A percentile compares a stretch with the other conserved stretches of the same genome.
phyloP scores from a whole-genome alignment of 2,797 vertebrate genomes.

The Tiaroga cobitis region DNA sequence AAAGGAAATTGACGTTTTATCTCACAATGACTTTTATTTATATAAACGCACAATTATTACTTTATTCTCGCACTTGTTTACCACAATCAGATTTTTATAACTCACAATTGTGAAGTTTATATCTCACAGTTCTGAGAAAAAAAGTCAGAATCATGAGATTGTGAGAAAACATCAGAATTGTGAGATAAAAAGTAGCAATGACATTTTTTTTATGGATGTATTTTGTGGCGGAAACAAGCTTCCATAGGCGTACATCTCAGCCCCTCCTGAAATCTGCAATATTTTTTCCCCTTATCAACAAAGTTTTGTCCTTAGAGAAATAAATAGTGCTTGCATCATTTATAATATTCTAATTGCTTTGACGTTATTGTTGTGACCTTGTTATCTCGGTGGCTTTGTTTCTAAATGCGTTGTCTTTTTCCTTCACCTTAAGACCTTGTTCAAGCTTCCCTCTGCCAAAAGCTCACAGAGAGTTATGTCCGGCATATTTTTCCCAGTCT shows the following conservation, averaged over 20 bases:
- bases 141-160: neutral
- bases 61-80: too few species aligned
- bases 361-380: constrained; percentile 16
- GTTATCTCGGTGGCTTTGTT: constrained; percentile 3
- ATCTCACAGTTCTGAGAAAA: neutral
- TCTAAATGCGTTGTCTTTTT: constrained; percentile 4
- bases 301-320: neutral
- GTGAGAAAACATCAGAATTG: neutral
- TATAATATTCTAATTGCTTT: neutral
- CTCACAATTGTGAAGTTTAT: neutral
- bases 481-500: constrained; percentile 36
- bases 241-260: neutral
- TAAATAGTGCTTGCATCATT: constrained; percentile 3
- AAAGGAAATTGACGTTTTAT: too few species aligned
- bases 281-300: neutral
- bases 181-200: neutral
- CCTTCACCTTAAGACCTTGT: constrained; percentile 35
- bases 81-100: neutral
- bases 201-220: neutral
- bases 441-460: constrained; percentile 19
- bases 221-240: neutral
- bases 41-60: too few species aligned
- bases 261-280: neutral
- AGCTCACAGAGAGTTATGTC: constrained; percentile 29
- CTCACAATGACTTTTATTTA: too few species aligned